Conservation (phyloP, 2,888 invertebrate genomes). For the Plebejus anna region DNA sequence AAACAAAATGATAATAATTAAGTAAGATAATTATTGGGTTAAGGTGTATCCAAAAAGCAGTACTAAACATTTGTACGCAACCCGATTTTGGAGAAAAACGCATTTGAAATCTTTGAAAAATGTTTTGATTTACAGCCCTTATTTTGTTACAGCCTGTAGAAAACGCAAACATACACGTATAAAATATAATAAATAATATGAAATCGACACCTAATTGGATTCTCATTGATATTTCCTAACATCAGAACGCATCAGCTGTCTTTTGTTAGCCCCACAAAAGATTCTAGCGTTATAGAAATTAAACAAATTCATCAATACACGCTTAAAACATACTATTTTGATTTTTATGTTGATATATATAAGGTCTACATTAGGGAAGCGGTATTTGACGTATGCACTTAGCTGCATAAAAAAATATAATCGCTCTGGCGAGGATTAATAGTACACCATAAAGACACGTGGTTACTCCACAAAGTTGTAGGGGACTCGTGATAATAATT, state of each 20-base stretch:
- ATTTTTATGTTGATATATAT: background rate
- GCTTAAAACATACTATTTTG: background rate
- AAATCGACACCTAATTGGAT: slow-evolving; percentile 17
- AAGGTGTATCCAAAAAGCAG: too few species aligned
- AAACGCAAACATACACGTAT: background rate
- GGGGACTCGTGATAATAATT: slow-evolving; percentile 5
- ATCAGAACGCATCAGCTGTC: background rate
- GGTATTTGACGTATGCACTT: background rate
- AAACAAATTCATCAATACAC: background rate
- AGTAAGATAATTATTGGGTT: too few species aligned
- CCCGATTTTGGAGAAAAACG: too few species aligned
- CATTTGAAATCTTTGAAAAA: too few species aligned
- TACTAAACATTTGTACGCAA: too few species aligned
- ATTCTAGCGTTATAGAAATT: background rate
- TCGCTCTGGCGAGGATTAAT: slow-evolving; percentile 10
- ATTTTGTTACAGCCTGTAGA: background rate
- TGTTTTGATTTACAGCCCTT: too few species aligned
- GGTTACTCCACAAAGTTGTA: background rate
- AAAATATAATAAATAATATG: background rate
- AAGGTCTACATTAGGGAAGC: background rate
- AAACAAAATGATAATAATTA: too few species aligned
- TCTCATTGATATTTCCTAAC: slow-evolving; percentile 10
- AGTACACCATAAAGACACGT: background rate
- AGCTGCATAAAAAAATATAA: slow-evolving; percentile 8
- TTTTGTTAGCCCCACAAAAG: background rate